A percentile compares a stretch with the other conserved stretches of the same genome.
Evolutionary conservation across 2,113 vertebrate genomes (phyloP).

Genomic region (Ranitomeya variabilis): DNA sequence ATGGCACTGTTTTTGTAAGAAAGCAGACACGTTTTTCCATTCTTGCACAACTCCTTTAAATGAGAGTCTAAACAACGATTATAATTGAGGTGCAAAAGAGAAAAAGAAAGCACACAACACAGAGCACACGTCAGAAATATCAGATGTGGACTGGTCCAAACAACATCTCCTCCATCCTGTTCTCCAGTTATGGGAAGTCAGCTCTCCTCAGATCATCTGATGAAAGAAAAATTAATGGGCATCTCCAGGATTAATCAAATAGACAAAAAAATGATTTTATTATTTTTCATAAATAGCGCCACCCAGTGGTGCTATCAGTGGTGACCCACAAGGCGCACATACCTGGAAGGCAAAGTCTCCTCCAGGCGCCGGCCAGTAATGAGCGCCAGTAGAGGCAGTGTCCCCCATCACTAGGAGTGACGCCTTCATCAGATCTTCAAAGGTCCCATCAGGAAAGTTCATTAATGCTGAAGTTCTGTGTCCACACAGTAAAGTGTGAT

Average conservation of each 20-base stretch:
- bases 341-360: not conserved
- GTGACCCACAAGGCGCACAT: not conserved
- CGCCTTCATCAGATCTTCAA: constrained; percentile 69
- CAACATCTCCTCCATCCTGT: not conserved
- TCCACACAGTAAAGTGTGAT: not conserved
- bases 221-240: no score
- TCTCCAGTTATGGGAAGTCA: not conserved
- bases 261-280: not conserved
- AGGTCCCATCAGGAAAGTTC: constrained; percentile 70
- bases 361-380: not conserved
- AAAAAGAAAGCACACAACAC: not conserved
- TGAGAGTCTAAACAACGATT: not conserved
- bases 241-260: not conserved
- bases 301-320: not conserved
- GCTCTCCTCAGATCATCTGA: not conserved
- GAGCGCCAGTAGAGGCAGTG: constrained; percentile 60
- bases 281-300: not conserved
- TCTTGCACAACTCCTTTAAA: no score
- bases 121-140: not conserved
- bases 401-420: constrained; percentile 70
- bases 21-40: no score
- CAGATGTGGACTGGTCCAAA: fast-evolving
- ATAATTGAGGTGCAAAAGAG: not conserved
- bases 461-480: constrained; percentile 31
- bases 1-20: no score